Percentiles rank a stretch among this genome's conserved stretches.
phyloP scores from a whole-genome alignment of 1,140 invertebrate species.

The Drosophila miranda region DNA sequence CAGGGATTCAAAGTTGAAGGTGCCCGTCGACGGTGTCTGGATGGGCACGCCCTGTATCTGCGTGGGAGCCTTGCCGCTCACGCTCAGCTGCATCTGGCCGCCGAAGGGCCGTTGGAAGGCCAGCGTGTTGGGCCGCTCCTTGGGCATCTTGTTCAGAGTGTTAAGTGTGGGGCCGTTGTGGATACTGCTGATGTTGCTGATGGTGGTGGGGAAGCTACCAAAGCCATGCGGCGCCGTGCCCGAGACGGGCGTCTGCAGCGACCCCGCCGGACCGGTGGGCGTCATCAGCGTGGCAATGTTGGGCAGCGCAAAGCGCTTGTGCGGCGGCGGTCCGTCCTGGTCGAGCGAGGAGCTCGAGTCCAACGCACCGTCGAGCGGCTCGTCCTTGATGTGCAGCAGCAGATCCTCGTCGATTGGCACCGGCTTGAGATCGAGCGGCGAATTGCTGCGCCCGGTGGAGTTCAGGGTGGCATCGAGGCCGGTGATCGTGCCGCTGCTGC shows the following conservation, averaged over 20 bases:
- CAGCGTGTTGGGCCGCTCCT: slow-evolving; percentile 85
- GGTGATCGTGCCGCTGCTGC: slow-evolving; percentile 71
- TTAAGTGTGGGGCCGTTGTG: slow-evolving; percentile 68
- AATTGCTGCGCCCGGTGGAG: slow-evolving; percentile 82
- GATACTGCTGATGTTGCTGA: slow-evolving; percentile 6
- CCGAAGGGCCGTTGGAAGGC: slow-evolving; percentile 76
- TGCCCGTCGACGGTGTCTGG: slow-evolving; percentile 92
- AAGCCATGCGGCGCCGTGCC: slow-evolving; percentile 60
- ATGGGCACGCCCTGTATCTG: slow-evolving; percentile 91
- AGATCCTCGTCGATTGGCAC: slow-evolving; percentile 72
- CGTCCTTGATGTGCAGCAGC: slow-evolving; percentile 70
- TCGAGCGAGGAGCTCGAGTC: slow-evolving; percentile 67
- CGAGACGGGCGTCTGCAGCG: slow-evolving; percentile 70
- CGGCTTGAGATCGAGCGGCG: slow-evolving; percentile 88
- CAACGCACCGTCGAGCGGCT: slow-evolving; percentile 66
- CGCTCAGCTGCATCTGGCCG: slow-evolving; percentile 43
- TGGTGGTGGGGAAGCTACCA: slow-evolving; percentile 36
- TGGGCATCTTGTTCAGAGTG: slow-evolving; percentile 82
- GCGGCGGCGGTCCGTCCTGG: slow-evolving; percentile 70
- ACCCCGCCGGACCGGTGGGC: slow-evolving; percentile 60
- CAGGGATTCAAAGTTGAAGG: slow-evolving; percentile 95
- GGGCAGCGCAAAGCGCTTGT: slow-evolving; percentile 69
- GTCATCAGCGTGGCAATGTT: slow-evolving; percentile 45
- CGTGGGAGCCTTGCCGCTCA: slow-evolving; percentile 77
- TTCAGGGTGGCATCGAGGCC: slow-evolving; percentile 73